Conservation (phyloP, 2,797 vertebrate species). For the Sebastolobus altivelis region DNA sequence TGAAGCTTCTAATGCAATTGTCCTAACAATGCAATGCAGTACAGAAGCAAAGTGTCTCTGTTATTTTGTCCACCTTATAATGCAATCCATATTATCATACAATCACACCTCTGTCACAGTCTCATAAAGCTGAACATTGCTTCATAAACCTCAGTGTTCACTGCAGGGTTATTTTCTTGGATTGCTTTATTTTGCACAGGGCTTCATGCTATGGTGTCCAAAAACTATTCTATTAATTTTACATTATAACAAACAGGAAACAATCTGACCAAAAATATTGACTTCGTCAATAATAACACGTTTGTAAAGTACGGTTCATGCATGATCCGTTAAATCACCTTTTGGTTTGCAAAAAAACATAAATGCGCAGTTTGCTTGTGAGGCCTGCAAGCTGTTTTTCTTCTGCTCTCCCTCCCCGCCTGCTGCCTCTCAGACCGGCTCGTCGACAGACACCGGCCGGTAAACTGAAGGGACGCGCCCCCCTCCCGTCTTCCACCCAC, state of each 20-base stretch:
- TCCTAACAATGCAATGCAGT: not conserved
- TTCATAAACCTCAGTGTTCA: too few species aligned
- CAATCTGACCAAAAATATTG: too few species aligned
- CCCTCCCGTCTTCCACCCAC: slow-evolving; percentile 62
- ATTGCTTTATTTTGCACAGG: too few species aligned
- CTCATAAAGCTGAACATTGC: too few species aligned
- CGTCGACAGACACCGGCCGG: slow-evolving; percentile 84
- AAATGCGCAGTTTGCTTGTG: slow-evolving; percentile 58
- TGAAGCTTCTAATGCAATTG: not conserved
- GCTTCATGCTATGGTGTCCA: too few species aligned
- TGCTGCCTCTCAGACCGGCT: slow-evolving; percentile 41
- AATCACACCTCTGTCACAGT: too few species aligned
- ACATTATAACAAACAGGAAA: too few species aligned
- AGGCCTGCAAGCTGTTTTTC: slow-evolving; percentile 40
- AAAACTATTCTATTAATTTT: too few species aligned
- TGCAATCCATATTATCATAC: too few species aligned
- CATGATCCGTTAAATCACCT: not conserved
- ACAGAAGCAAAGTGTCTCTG: not conserved
- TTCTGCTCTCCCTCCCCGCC: not conserved
- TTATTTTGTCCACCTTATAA: not conserved
- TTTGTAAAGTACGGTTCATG: too few species aligned
- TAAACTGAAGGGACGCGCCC: slow-evolving; percentile 80
- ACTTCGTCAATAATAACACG: not conserved
- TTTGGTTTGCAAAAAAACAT: slow-evolving; percentile 17
- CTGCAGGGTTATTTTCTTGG: too few species aligned